Base-by-base conservation (phyloP, 2,113 vertebrate genomes). In the Halichoeres trimaculatus region DNA sequence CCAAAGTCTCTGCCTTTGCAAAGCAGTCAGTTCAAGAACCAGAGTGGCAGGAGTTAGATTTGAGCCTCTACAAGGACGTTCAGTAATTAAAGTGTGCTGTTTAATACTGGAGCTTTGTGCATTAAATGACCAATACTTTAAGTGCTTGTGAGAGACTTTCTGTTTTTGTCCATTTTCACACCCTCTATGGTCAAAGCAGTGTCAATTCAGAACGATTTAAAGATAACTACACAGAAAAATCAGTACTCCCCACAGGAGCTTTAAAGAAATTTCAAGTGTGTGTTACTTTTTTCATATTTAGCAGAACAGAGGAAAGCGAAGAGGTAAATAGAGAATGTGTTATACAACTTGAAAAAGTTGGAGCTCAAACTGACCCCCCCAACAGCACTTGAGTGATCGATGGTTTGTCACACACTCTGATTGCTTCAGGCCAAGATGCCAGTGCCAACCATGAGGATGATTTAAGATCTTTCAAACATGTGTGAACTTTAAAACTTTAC, bases 371-470 rank as follows among this genome's bases (percentile, higher is more conserved):
- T 75, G 4, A 5, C 24, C 40, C 47, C 41, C n/a, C 53, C n/a
- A 38, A 23, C 47, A 13, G 34, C 61, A 10, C 56, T 75, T 59
- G 26, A 59, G 55, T 78, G 69, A 87, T 78, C 19, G 70, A 52
- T 20, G 48, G 70, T 64, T 86, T 68, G 47, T 80, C 60, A 63
- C 70, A 75, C n/a, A 23, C 52, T 22, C 45, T 61, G 66, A 73
- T 72, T 78, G 56, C 66, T 23, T 24, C 10, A 50, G 41, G 35
- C 36, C 47, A 63, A 60, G 34, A 70, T 48, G 3, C 5, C 48
- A n/a, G 16, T 43, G 26, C 52, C 41, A 12, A 56, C 40, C 69
- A 38, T n/a, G 23, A 26, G 7, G 71, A 62, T 78, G n/a, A 72
- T 83, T 85, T 57, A 72, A 69, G 22, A 34, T 64, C 40, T 67